These are phyloP conservation scores for Drosophila sulfurigaster DNA, from an alignment of 1,140 invertebrate species.

Conservation along the genomic window DNA sequence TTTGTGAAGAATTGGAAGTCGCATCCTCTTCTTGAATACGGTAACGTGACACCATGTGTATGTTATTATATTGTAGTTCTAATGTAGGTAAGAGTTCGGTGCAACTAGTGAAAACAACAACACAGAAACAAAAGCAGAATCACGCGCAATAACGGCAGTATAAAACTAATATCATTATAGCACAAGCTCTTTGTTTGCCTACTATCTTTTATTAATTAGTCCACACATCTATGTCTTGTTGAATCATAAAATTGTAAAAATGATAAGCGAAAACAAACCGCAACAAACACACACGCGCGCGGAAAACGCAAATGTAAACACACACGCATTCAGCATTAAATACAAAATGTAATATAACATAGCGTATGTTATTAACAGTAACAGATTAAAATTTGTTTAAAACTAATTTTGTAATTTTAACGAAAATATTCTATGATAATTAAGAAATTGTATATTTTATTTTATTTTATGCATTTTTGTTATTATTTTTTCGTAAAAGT, in stretches of 20 bases:
- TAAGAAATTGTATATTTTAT: too few relatives aligned
- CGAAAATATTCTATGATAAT: too few relatives aligned
- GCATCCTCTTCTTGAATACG: conserved; percentile 41
- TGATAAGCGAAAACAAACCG: conserved; percentile 43
- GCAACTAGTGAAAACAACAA: conserved; percentile 37
- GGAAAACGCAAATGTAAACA: conserved; percentile 1
- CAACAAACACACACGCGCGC: conserved; percentile 28
- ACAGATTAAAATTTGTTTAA: too few relatives aligned
- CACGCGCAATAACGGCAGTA: conserved; percentile 7
- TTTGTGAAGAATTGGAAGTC: conserved; percentile 14
- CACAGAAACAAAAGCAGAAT: neutral
- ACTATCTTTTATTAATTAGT: conserved; percentile 5
- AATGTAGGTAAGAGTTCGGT: neutral
- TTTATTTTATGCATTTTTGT: too few relatives aligned
- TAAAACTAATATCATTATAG: conserved; percentile 10
- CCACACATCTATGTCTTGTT: neutral
- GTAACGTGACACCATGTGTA: conserved; percentile 45
- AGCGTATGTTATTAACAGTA: conserved; percentile 11
- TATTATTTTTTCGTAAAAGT: too few relatives aligned
- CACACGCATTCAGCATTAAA: neutral
- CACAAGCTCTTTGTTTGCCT: neutral
- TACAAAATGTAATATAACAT: conserved; percentile 10
- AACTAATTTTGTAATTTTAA: too few relatives aligned
- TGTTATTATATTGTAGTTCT: conserved; percentile 8
- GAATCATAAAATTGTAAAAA: conserved; percentile 28